These are phyloP conservation scores for Caenorhabditis sp. DNA, from an alignment of 2,888 invertebrate species.

Conservation along the genomic window DNA sequence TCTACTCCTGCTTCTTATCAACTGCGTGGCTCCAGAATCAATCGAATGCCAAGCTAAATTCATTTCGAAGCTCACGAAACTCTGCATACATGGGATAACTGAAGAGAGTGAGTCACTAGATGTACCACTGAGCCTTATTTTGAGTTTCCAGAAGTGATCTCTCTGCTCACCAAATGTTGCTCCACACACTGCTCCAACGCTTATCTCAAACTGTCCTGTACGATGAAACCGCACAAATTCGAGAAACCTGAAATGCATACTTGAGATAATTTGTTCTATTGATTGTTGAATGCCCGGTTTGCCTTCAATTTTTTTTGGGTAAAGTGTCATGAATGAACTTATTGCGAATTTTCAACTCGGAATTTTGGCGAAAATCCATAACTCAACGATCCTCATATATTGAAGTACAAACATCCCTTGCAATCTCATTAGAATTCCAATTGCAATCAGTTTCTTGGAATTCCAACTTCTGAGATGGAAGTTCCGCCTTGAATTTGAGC, in stretches of 20 bases:
- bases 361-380: too few relatives aligned
- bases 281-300: background rate
- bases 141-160: slow-evolving; percentile 23
- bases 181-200: slow-evolving; percentile 27
- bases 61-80: slow-evolving; percentile 16
- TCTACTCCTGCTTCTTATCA: background rate
- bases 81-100: slow-evolving; percentile 36
- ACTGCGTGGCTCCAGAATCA: background rate
- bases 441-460: too few relatives aligned
- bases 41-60: slow-evolving; percentile 25
- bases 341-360: too few relatives aligned
- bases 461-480: too few relatives aligned
- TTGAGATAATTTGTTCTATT: background rate
- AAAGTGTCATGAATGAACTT: too few relatives aligned
- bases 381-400: too few relatives aligned
- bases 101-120: slow-evolving; percentile 53
- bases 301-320: too few relatives aligned
- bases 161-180: slow-evolving; percentile 32
- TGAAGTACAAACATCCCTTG: too few relatives aligned
- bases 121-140: too few relatives aligned
- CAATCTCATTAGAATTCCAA: too few relatives aligned
- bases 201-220: slow-evolving; percentile 32
- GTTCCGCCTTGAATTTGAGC: too few relatives aligned
- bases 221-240: slow-evolving; percentile 23
- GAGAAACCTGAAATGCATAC: background rate